Evolutionary conservation across 2,888 invertebrate species (phyloP).

Genomic region (Conchocele bisecta): DNA sequence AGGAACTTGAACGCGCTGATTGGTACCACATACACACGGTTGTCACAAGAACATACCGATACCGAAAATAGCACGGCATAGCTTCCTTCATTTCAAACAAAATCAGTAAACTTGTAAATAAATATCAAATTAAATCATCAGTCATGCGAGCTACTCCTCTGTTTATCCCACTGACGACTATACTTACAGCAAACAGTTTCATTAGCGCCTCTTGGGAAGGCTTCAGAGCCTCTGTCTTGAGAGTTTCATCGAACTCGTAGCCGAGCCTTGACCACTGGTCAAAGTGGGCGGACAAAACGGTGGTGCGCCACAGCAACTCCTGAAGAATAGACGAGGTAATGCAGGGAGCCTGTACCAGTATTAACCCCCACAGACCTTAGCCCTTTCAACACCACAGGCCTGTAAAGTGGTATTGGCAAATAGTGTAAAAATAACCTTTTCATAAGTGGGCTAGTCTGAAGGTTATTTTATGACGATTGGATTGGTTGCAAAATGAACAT

Average conservation of each 20-base stretch:
- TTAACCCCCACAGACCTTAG: no score
- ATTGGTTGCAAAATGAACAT: no score
- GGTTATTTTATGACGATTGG: no score
- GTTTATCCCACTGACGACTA: not conserved
- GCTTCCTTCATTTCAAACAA: not conserved
- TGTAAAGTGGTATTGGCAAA: no score
- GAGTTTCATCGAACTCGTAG: slow-evolving; percentile 76
- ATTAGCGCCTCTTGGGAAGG: slow-evolving; percentile 90
- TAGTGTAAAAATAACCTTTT: no score
- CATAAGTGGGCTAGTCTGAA: no score
- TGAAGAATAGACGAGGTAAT: no score
- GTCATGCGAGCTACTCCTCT: not conserved
- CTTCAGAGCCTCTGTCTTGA: slow-evolving; percentile 86
- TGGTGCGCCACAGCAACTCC: slow-evolving; percentile 77
- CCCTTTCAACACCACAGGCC: no score
- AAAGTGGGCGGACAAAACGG: slow-evolving; percentile 71
- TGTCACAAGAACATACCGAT: not conserved
- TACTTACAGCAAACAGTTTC: slow-evolving; percentile 94
- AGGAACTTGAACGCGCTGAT: no score
- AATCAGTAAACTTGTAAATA: not conserved
- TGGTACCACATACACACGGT: no score
- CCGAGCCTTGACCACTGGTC: slow-evolving; percentile 71
- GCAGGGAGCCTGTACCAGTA: no score
- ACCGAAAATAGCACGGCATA: not conserved
- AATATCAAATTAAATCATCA: not conserved